Evolutionary conservation across 2,113 vertebrate genomes (phyloP), one percentile per base, ranked within the genome.

Genomic region (Menidia beryllina): DNA sequence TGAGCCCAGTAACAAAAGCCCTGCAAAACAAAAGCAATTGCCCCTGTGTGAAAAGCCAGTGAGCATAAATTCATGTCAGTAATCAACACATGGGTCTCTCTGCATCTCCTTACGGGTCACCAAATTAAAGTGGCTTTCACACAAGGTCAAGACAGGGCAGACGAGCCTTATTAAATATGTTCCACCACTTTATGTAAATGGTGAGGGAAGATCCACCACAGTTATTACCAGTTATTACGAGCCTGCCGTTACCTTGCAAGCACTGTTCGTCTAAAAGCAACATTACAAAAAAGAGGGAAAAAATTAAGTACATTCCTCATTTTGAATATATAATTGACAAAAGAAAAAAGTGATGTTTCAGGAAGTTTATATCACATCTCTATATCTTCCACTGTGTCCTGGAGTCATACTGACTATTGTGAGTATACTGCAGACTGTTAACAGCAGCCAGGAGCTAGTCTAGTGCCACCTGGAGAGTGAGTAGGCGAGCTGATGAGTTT

Each of bases 401-500:
- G 17, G 54, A 80, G 72, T 83, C 54, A 51, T 24, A 69, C 55
- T 34, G 70, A 70, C 67, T 77, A 43, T 36, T 64, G 85, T 77
- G 72, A 76, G 30, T 58, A 64, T 27, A 39, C 73, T 64, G 63
- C 71, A 80, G 68, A 75, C 83, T 87, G 78, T 84, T 88, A 85
- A 84, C 72, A 21, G 71, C 59, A 81, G 83, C 59, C 45, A 69
- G 56, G 84, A 90, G 66, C 60, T 21, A 86, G 71, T 78, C 67
- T 69, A 43, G 63, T 81, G 84, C 75, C 78, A 87, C 83, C 86
- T 66, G 60, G 83, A 82, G 79, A 82, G 83, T 79, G 85, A 87
- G 84, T 72, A 79, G 83, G 79, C 81, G 82, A 75, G 78, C 77
- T 88, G 89, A 93, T 89, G 87, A 92, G 81, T 91, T 91, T 88